Evolutionary conservation across 92 coral and sea anemone species (phyloP).

Genomic region (Paramuricea clavata): DNA sequence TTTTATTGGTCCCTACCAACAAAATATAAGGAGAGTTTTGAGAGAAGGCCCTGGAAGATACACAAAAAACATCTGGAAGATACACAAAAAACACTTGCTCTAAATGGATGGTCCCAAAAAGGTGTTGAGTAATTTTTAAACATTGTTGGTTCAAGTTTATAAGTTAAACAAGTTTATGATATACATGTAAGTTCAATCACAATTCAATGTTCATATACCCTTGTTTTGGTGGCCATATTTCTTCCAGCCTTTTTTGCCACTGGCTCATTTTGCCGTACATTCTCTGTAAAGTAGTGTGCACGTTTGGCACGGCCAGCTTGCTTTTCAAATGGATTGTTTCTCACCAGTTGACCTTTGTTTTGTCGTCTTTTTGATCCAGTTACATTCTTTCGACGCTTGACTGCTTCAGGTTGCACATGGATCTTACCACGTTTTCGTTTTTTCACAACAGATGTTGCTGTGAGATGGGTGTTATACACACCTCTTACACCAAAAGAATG

Average conservation of each 20-base stretch:
- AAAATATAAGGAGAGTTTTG: too few species aligned
- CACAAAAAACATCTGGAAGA: too few species aligned
- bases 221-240: constrained; percentile 18
- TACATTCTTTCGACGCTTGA: neutral
- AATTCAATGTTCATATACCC: neutral
- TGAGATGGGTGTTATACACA: neutral
- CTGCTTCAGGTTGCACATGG: constrained; percentile 34
- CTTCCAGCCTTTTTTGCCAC: constrained; percentile 39
- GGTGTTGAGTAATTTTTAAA: too few species aligned
- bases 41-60: too few species aligned
- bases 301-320: constrained; percentile 21
- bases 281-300: neutral
- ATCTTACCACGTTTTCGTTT: constrained; percentile 12
- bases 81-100: too few species aligned
- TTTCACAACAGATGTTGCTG: constrained; percentile 27
- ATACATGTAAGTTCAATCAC: neutral
- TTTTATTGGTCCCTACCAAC: too few species aligned
- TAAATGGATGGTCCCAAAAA: too few species aligned
- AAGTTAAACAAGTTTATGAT: too few species aligned
- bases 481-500: constrained; percentile 13
- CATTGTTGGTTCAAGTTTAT: too few species aligned
- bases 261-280: constrained; percentile 15
- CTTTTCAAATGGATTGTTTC: constrained; percentile 8
- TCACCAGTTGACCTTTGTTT: neutral
- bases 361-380: neutral